These are phyloP conservation scores for Meleagris gallopavo DNA, from an alignment of 2,113 vertebrate species.

Conservation along the genomic window DNA sequence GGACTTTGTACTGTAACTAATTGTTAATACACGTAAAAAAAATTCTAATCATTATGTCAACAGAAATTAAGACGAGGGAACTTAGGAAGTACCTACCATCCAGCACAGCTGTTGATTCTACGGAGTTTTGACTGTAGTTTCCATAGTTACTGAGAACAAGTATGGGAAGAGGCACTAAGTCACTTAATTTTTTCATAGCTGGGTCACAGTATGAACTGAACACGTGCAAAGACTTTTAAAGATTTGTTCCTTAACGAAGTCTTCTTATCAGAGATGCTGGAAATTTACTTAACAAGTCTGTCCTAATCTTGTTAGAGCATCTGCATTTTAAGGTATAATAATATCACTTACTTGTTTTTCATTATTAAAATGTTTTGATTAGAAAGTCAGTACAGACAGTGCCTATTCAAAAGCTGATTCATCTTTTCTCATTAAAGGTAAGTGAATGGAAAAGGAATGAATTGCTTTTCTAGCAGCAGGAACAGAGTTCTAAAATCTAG, in stretches of 20 bases:
- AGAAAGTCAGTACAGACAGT: constrained; percentile 55
- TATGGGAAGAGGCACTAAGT: constrained; percentile 5
- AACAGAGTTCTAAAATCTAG: constrained; percentile 78
- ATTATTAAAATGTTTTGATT: constrained; percentile 74
- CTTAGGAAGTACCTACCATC: not conserved
- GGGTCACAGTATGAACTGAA: not conserved
- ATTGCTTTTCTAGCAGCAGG: constrained; percentile 73
- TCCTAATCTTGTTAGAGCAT: constrained; percentile 40
- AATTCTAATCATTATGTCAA: not conserved
- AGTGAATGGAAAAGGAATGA: constrained; percentile 59
- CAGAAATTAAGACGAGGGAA: not conserved
- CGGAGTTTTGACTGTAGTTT: constrained; percentile 15
- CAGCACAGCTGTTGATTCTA: not conserved
- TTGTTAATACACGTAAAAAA: not conserved
- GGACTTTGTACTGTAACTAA: not conserved
- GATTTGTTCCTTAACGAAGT: not conserved
- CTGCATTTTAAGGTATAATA: constrained; percentile 45
- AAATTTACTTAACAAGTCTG: constrained; percentile 42
- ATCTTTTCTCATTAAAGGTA: constrained; percentile 71
- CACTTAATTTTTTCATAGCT: not conserved
- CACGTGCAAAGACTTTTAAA: not conserved
- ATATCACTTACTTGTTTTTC: constrained; percentile 55
- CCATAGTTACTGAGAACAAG: constrained; percentile 20
- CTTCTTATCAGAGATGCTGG: not conserved
- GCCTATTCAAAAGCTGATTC: constrained; percentile 70